Conservation (phyloP, 2,797 vertebrate species). For the Nannoperca obscura region DNA sequence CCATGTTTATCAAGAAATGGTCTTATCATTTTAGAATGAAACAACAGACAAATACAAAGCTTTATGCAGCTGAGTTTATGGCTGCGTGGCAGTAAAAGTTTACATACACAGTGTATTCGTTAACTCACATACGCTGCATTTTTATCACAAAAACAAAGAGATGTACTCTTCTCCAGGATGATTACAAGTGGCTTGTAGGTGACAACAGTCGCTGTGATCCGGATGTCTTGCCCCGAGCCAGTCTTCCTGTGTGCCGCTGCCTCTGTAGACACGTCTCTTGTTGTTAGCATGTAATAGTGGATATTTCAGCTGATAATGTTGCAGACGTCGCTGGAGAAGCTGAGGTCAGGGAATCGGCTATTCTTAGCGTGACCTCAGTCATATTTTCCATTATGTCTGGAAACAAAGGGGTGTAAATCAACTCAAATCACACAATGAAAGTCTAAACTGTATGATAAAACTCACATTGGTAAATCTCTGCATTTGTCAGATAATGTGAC, state of each 20-base stretch:
- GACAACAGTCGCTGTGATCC: slow-evolving; percentile 76
- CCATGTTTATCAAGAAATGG: not conserved
- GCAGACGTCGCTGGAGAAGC: slow-evolving; percentile 24
- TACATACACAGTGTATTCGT: slow-evolving; percentile 26
- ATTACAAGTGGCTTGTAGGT: slow-evolving; percentile 73
- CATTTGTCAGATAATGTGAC: slow-evolving; percentile 47
- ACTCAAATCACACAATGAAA: slow-evolving; percentile 24
- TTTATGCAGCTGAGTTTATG: not conserved
- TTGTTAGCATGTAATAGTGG: slow-evolving; percentile 32
- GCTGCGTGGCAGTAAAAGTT: not conserved
- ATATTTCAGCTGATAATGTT: slow-evolving; percentile 55
- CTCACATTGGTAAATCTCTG: slow-evolving; percentile 23
- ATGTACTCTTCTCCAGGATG: slow-evolving; percentile 56
- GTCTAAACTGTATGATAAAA: slow-evolving; percentile 16
- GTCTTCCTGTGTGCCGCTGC: slow-evolving; percentile 39
- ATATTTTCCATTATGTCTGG: slow-evolving; percentile 25
- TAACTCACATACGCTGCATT: slow-evolving; percentile 29
- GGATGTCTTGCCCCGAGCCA: slow-evolving; percentile 68
- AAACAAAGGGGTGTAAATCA: slow-evolving; percentile 47
- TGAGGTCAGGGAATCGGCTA: slow-evolving; percentile 29
- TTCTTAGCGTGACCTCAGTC: slow-evolving; percentile 39
- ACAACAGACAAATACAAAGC: not conserved
- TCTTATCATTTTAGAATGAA: not conserved
- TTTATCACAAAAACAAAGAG: slow-evolving; percentile 28
- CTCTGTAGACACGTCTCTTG: slow-evolving; percentile 49